These are phyloP conservation scores for Clarias platycephalus DNA, from an alignment of 2,797 vertebrate species.

Conservation along the genomic window DNA sequence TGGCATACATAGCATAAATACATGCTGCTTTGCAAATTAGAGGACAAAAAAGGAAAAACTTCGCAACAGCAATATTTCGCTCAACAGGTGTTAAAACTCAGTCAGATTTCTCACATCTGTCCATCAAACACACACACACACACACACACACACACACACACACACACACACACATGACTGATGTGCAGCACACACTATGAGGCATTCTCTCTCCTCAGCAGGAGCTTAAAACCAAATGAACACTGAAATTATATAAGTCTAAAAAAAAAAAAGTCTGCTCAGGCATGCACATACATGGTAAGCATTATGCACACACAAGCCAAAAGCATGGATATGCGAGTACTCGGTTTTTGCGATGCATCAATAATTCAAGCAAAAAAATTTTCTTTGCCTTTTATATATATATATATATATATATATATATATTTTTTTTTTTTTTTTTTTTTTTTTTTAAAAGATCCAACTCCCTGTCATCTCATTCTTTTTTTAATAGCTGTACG, in stretches of 20 bases:
- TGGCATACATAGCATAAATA: conserved; percentile 34
- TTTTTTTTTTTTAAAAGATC: not conserved
- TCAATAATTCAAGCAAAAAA: conserved; percentile 45
- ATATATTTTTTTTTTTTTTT: not conserved
- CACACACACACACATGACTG: conserved; percentile 3
- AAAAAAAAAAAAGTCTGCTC: conserved; percentile 49
- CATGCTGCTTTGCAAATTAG: conserved; percentile 3
- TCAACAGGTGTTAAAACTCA: conserved; percentile 38
- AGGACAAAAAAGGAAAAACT: not conserved
- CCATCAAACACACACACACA: not conserved
- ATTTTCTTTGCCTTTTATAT: not conserved
- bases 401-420: too few species aligned
- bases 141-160: not conserved
- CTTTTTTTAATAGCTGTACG: conserved; percentile 25
- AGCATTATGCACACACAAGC: conserved; percentile 2
- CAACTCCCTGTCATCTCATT: conserved; percentile 15
- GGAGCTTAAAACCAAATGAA: not conserved
- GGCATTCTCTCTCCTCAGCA: conserved; percentile 17
- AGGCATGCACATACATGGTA: conserved; percentile 22
- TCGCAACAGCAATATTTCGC: conserved; percentile 17
- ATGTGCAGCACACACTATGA: conserved; percentile 15
- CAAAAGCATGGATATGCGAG: conserved; percentile 33
- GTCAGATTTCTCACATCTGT: not conserved
- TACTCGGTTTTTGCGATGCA: conserved; percentile 25
- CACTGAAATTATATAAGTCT: conserved; percentile 12